A percentile compares a stretch with the other conserved stretches of the same genome.
Evolutionary conservation across 2,888 invertebrate species (phyloP).

Genomic region (Acronicta psi): DNA sequence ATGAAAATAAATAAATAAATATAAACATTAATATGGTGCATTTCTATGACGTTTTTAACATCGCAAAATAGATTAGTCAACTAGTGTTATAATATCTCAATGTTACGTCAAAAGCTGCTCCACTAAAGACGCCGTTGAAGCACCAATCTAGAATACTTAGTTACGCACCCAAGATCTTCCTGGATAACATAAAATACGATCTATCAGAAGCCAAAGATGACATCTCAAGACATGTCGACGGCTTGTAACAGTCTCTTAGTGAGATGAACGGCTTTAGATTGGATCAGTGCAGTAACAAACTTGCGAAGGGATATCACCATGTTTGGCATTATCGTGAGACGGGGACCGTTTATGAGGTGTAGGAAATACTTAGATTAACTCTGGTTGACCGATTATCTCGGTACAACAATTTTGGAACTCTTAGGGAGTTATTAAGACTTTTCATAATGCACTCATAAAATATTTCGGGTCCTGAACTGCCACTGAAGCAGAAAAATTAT

Average conservation of each 20-base stretch:
- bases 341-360: conserved; percentile 28
- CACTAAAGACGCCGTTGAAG: not conserved
- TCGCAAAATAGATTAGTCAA: not conserved
- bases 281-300: conserved; percentile 46
- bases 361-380: conserved; percentile 26
- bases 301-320: conserved; percentile 44
- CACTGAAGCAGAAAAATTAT: too few species aligned
- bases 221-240: conserved; percentile 34
- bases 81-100: not conserved
- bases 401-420: conserved; percentile 6
- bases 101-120: not conserved
- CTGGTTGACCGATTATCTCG: conserved; percentile 6
- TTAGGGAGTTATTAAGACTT: too few species aligned
- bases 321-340: conserved; percentile 42
- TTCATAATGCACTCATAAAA: too few species aligned
- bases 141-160: not conserved
- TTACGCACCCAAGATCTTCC: conserved; percentile 13
- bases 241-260: conserved; percentile 50
- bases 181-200: conserved; percentile 21
- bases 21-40: too few species aligned
- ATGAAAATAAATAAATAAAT: too few species aligned
- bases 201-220: conserved; percentile 32
- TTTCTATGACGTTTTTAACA: not conserved
- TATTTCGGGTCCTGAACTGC: too few species aligned
- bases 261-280: conserved; percentile 50